Evolutionary conservation across 2,797 vertebrate species (phyloP).

Genomic region (Periophthalmus magnuspinnatus): DNA sequence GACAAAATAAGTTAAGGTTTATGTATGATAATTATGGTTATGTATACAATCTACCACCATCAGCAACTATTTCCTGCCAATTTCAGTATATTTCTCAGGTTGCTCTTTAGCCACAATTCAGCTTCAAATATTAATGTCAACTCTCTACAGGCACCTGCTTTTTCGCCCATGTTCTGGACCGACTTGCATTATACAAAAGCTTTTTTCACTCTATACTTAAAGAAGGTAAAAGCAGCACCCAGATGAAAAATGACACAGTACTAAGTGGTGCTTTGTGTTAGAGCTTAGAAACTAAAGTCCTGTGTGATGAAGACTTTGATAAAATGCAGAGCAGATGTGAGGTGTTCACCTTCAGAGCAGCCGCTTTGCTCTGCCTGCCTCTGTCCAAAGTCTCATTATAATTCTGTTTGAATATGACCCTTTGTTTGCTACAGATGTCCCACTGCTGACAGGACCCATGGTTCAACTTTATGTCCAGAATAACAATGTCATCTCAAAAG

Average conservation of each 20-base stretch:
- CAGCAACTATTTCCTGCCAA: background rate
- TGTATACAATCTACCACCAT: background rate
- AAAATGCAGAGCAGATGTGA: slow-evolving; percentile 47
- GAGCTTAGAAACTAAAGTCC: slow-evolving; percentile 4
- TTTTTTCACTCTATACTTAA: slow-evolving; percentile 11
- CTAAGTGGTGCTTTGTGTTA: slow-evolving; percentile 12
- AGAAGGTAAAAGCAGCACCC: background rate
- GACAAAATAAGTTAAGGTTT: background rate
- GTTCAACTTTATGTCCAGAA: slow-evolving; percentile 38
- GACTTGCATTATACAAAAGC: slow-evolving; percentile 45
- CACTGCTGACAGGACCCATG: slow-evolving; percentile 35
- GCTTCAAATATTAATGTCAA: slow-evolving; percentile 33
- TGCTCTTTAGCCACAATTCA: slow-evolving; percentile 35
- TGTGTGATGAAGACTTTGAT: slow-evolving; percentile 15
- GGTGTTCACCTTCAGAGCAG: slow-evolving; percentile 46
- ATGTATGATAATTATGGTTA: background rate
- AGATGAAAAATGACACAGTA: background rate
- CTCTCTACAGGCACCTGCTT: slow-evolving; percentile 32
- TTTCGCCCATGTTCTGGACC: slow-evolving; percentile 17
- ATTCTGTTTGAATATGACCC: slow-evolving; percentile 43
- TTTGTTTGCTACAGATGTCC: slow-evolving; percentile 52
- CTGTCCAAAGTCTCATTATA: slow-evolving; percentile 32
- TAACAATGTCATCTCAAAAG: slow-evolving; percentile 27
- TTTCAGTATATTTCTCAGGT: slow-evolving; percentile 6
- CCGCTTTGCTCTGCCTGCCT: slow-evolving; percentile 2